A percentile compares a stretch with the other conserved stretches of the same genome.
Evolutionary conservation across 2,888 invertebrate species (phyloP).

Genomic region (Trissonchulus latispiculum): DNA sequence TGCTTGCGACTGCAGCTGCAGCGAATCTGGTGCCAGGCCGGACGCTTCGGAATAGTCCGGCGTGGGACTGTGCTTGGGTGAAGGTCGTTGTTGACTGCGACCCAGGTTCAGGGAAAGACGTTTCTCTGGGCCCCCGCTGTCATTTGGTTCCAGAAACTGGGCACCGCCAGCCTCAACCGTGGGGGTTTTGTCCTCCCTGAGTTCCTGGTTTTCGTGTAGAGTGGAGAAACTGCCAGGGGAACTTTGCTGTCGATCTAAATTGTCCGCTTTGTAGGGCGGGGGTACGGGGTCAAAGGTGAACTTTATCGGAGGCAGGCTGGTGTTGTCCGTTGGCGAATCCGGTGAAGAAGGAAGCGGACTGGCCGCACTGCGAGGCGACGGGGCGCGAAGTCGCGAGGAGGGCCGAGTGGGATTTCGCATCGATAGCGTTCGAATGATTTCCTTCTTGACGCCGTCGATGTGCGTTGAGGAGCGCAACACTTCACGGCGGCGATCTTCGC

Average conservation of each 20-base stretch:
- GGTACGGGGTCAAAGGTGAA: not conserved
- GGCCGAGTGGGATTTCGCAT: not conserved
- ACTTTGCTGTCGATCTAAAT: not conserved
- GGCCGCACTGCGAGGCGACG: not conserved
- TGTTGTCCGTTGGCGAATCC: not conserved
- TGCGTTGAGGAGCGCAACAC: constrained; percentile 47
- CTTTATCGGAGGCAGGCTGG: not conserved
- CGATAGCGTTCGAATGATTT: constrained; percentile 46
- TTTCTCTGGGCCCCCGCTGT: too few species aligned
- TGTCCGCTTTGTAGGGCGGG: not conserved
- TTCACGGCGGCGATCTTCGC: constrained; percentile 51
- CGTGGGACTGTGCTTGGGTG: not conserved
- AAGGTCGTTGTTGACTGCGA: not conserved
- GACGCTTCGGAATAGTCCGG: too few species aligned
- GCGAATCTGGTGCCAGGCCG: too few species aligned
- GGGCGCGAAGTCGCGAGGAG: not conserved
- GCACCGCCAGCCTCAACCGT: too few species aligned
- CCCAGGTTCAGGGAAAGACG: not conserved
- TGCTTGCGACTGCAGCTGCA: too few species aligned
- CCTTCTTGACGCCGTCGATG: constrained; percentile 49
- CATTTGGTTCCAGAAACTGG: too few species aligned
- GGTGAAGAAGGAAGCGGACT: not conserved
- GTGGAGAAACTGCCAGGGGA: not conserved
- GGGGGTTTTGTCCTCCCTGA: not conserved
- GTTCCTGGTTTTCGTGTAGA: not conserved